These are phyloP conservation scores for Anseranas semipalmata DNA, from an alignment of 2,113 vertebrate species.

Conservation along the genomic window DNA sequence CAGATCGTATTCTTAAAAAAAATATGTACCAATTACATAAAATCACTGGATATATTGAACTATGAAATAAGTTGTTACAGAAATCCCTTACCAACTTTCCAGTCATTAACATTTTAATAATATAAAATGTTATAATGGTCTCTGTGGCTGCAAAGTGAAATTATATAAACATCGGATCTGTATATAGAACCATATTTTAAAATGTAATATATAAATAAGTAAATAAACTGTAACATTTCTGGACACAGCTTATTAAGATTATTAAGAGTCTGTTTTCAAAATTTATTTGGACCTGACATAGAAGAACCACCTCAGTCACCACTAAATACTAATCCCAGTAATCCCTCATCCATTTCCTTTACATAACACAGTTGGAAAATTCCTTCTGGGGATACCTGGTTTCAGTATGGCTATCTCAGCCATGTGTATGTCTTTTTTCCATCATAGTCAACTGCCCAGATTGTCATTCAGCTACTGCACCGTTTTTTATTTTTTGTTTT, in stretches of 20 bases:
- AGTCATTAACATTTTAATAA: neutral
- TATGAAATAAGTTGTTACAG: neutral
- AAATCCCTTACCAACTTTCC: neutral
- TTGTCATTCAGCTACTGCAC: neutral
- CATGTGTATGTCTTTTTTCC: neutral
- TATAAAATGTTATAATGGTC: neutral
- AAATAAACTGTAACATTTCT: neutral
- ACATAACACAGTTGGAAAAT: neutral
- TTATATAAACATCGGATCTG: neutral
- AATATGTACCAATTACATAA: neutral
- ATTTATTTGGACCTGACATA: neutral
- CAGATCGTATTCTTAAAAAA: neutral
- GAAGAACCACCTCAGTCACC: neutral
- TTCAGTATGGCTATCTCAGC: neutral
- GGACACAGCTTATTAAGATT: neutral
- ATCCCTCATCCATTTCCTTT: neutral
- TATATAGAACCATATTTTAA: neutral
- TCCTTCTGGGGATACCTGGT: neutral
- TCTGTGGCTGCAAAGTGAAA: neutral
- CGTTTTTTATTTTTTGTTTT: accelerated
- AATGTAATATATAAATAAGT: neutral
- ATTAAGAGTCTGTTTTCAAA: neutral
- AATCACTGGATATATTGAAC: neutral
- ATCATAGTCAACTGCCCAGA: neutral
- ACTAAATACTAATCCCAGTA: neutral